Percentiles rank a stretch among this genome's conserved stretches.
Conservation (phyloP, 2,888 invertebrate genomes). For the Eustalomyia histrio region DNA sequence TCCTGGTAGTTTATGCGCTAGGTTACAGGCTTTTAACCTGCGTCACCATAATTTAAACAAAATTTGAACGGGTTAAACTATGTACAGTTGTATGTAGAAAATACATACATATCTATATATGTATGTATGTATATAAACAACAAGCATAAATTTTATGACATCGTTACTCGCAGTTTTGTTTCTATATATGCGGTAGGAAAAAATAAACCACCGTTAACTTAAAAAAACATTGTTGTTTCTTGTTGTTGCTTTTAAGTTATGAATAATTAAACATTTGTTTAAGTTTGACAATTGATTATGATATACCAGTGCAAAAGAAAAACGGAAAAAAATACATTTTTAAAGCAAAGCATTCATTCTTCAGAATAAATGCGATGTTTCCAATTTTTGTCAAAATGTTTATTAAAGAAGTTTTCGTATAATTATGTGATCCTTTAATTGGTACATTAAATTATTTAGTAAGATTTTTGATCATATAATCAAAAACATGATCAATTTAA, state of each 20-base stretch:
- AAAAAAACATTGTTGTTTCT: conserved; percentile 17
- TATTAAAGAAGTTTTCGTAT: too few species aligned
- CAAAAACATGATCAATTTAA: too few species aligned
- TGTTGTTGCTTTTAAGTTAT: conserved; percentile 73
- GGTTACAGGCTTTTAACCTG: conserved; percentile 77
- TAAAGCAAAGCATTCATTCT: conserved; percentile 1
- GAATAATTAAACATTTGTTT: conserved; percentile 79
- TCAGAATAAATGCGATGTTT: too few species aligned
- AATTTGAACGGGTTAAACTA: conserved; percentile 72
- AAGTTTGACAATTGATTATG: conserved; percentile 64
- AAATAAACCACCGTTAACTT: conserved; percentile 50
- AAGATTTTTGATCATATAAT: too few species aligned
- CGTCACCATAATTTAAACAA: conserved; percentile 75
- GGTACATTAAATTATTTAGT: too few species aligned
- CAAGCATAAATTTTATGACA: conserved; percentile 78
- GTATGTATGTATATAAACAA: too few species aligned
- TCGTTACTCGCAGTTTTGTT: conserved; percentile 73
- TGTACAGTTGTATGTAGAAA: conserved; percentile 49
- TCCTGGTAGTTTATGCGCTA: conserved; percentile 72
- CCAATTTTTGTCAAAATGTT: too few species aligned
- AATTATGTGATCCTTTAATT: too few species aligned
- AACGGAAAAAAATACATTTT: not conserved
- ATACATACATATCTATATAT: conserved; percentile 13
- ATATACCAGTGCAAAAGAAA: conserved; percentile 19
- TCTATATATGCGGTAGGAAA: conserved; percentile 62